Base-by-base conservation (phyloP, 2,113 vertebrate species). In the Lepisosteus oculatus region DNA sequence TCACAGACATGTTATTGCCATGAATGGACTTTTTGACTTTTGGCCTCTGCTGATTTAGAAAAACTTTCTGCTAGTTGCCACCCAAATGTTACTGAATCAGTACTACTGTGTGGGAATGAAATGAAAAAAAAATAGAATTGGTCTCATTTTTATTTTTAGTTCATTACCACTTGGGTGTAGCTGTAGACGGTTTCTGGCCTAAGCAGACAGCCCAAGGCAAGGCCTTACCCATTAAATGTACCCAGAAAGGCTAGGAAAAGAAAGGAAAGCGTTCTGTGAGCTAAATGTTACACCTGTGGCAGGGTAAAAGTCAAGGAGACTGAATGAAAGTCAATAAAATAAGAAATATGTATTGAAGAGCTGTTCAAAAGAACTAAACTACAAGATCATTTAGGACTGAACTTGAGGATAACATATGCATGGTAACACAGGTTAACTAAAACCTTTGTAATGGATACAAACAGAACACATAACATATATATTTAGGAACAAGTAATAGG, bases 81-180 rank as follows among this genome's bases (percentile, higher is more conserved):
- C 11, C 6, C 43, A 15, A 44, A 43, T n/a, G 7, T 42, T 43
- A 66, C 8, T 66, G 64, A 47, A 44, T 15, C 12, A 3, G 64
- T 15, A 47, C 63, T n/a, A 66, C 13, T 66, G 43, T 42, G 45
- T 45, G 13, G 62, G 9, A 43, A 42, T 13, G 64, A 66, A 12
- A 3, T 43, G 12, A 61, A 15, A 15, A 61, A 61, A 65, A 62
- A 65, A 65, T 43, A 65, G 29, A 7, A 7, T 15, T 63, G 12
- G 43, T 45, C 13, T n/a, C 43, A 47, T 14, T 66, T 66, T 66
- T 66, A 66, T 66, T 66, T 66, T 45, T 66, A 66, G 64, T 66
- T 66, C 43, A 66, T 66, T 66, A 8, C 54, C 54, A 29, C 51
- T 12, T 54, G 62, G 61, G 62, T 6, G 62, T 45, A 9, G 68